Evolutionary conservation across 2,113 vertebrate genomes (phyloP).

Genomic region (Cephalopterus ornatus): DNA sequence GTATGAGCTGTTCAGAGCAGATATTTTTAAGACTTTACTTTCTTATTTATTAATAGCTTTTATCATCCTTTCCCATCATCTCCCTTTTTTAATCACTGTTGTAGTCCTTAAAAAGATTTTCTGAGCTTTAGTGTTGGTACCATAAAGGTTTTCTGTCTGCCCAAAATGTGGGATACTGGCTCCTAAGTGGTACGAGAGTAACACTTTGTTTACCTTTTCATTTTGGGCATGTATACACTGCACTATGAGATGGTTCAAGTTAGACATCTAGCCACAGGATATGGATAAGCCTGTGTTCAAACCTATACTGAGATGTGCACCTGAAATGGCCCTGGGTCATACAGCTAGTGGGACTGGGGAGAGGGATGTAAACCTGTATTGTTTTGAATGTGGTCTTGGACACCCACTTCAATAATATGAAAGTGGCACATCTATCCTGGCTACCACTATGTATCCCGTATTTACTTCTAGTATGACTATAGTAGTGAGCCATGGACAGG

Average conservation of each 20-base stretch:
- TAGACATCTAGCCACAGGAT: neutral
- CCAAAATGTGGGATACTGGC: neutral
- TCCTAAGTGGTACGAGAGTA: neutral
- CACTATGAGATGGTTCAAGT: neutral
- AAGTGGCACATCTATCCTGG: neutral
- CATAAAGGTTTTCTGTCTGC: neutral
- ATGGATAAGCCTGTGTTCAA: neutral
- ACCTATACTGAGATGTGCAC: neutral
- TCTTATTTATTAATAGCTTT: neutral
- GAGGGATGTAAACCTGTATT: neutral
- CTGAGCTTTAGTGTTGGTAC: neutral
- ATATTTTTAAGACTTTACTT: neutral
- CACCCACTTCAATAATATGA: neutral
- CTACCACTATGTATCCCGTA: neutral
- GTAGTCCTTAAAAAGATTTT: neutral
- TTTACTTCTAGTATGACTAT: neutral
- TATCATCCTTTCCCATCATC: neutral
- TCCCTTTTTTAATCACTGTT: neutral
- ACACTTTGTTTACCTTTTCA: neutral
- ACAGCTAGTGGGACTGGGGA: neutral
- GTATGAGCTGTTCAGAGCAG: neutral
- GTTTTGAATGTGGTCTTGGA: neutral
- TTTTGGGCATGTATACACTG: neutral
- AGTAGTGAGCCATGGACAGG: rapidly evolving
- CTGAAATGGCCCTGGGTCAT: neutral